Percentiles rank a stretch among this genome's conserved stretches.
These are phyloP conservation scores for Erethizon dorsatum DNA, from an alignment of 2,797 vertebrate genomes.

Conservation along the genomic window DNA sequence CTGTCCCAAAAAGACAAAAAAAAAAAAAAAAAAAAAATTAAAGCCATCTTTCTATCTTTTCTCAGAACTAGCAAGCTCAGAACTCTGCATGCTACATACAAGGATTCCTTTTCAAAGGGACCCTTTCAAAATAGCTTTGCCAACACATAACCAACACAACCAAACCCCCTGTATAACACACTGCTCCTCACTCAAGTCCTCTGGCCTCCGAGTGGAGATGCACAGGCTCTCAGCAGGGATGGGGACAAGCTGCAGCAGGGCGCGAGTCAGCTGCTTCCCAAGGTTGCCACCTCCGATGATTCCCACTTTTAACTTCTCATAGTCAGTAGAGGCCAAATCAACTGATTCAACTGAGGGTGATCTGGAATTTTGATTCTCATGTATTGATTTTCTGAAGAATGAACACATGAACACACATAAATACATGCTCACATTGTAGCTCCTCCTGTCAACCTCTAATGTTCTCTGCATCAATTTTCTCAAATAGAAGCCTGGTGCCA, in stretches of 20 bases:
- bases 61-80: neutral
- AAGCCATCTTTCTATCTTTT: neutral
- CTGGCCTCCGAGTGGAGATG: conserved; percentile 91
- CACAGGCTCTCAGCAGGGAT: conserved; percentile 86
- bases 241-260: conserved; percentile 85
- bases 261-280: conserved; percentile 90
- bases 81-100: neutral
- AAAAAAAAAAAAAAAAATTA: neutral
- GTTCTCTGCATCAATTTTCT: neutral
- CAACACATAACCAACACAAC: neutral
- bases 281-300: conserved; percentile 91
- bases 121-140: neutral
- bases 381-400: conserved; percentile 58
- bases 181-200: conserved; percentile 87
- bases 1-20: neutral
- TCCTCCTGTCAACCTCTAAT: neutral
- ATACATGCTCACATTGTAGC: neutral
- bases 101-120: neutral
- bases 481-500: neutral
- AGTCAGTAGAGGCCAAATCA: neutral
- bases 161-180: neutral
- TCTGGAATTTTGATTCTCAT: neutral
- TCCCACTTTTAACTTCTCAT: conserved; percentile 87
- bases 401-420: conserved; percentile 21
- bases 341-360: rapidly evolving